phyloP scores from a whole-genome alignment of 30 jellyfish, hydroid and myxozoan genomes.

The Aurelia aurita region DNA sequence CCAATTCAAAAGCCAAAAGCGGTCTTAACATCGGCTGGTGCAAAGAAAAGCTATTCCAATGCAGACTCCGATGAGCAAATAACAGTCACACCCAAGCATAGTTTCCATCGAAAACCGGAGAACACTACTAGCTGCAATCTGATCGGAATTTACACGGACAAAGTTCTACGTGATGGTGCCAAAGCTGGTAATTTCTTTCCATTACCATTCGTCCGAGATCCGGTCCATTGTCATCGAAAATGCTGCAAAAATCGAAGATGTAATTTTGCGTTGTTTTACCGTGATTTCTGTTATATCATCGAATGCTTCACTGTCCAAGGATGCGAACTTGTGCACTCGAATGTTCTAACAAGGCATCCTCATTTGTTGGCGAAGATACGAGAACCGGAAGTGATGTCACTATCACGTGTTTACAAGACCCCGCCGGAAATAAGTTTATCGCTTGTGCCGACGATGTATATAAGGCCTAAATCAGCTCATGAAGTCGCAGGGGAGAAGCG shows the following conservation, averaged over 20 bases:
- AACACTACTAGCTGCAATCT: constrained; percentile 44
- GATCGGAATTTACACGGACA: constrained; percentile 57
- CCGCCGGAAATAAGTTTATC: constrained; percentile 69
- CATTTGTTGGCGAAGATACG: constrained; percentile 83
- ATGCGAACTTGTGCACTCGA: constrained; percentile 71
- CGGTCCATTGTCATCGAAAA: constrained; percentile 78
- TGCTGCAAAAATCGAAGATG: constrained; percentile 84
- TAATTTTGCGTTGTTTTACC: constrained; percentile 84
- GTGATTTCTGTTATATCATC: constrained; percentile 81
- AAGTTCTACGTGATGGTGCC: constrained; percentile 76
- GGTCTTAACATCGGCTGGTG: constrained; percentile 15
- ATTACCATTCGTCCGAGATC: constrained; percentile 63
- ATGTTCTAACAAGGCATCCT: constrained; percentile 40
- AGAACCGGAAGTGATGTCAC: constrained; percentile 46
- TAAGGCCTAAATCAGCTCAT: constrained; percentile 50
- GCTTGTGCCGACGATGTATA: constrained; percentile 48
- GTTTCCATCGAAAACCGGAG: constrained; percentile 24
- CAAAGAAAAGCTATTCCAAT: constrained; percentile 15
- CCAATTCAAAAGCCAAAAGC: background rate
- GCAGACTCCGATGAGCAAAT: background rate
- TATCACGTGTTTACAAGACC: constrained; percentile 53
- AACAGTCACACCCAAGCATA: constrained; percentile 10
- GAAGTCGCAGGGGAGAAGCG: background rate
- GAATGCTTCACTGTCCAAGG: constrained; percentile 68
- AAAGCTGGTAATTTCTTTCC: constrained; percentile 89